Evolutionary conservation across 2,113 vertebrate genomes (phyloP).

Genomic region (Gasterosteus aculeatus): DNA sequence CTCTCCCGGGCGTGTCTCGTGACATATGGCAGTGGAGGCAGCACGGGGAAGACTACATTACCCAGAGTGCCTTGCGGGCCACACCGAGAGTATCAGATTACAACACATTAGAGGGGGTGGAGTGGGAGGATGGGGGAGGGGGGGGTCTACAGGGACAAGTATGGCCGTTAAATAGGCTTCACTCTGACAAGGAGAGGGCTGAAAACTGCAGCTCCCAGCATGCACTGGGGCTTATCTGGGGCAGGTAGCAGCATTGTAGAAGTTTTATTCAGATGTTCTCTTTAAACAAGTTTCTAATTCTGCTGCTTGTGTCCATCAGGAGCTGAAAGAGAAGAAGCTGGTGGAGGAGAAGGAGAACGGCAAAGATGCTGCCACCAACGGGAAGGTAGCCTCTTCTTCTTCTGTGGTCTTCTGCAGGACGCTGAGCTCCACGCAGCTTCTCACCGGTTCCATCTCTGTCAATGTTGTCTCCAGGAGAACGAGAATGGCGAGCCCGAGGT

Average conservation of each 20-base stretch:
- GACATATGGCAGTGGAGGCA: conserved; percentile 65
- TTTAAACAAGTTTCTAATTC: neutral
- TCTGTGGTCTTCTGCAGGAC: neutral
- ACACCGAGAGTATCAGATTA: conserved; percentile 81
- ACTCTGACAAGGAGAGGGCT: conserved; percentile 18
- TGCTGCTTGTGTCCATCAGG: conserved; percentile 73
- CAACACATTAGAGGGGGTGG: conserved; percentile 69
- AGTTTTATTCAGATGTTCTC: neutral
- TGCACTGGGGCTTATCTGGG: conserved; percentile 43
- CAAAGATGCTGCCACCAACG: conserved; percentile 91
- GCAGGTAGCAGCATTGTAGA: conserved; percentile 31
- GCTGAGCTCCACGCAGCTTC: neutral
- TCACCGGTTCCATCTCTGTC: neutral
- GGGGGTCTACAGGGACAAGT: conserved; percentile 62
- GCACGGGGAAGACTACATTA: conserved; percentile 73
- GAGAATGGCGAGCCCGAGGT: conserved; percentile 83
- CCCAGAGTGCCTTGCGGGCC: conserved; percentile 69
- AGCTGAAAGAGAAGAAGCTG: conserved; percentile 97
- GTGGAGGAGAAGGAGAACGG: conserved; percentile 95
- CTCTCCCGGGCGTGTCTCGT: conserved; percentile 78
- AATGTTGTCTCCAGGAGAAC: conserved; percentile 71
- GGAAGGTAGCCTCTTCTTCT: conserved; percentile 78
- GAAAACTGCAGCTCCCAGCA: conserved; percentile 37
- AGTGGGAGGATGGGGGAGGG: conserved; percentile 60
- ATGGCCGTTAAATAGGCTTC: conserved; percentile 61